Conservation (phyloP, 2,797 vertebrate genomes). For the Distichodus sexfasciatus region DNA sequence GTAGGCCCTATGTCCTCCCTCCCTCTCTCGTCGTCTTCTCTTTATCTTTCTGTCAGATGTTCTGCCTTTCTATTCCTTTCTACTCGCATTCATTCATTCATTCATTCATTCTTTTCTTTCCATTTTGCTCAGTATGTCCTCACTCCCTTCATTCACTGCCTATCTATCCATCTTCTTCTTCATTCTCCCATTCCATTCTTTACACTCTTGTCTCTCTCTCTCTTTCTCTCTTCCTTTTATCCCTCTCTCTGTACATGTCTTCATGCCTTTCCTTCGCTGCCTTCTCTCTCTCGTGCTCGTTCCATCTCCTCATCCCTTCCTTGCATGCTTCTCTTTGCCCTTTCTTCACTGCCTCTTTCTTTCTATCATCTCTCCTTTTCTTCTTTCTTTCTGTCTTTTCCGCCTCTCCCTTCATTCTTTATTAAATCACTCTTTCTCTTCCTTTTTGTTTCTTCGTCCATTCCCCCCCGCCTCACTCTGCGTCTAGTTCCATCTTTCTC, state of each 20-base stretch:
- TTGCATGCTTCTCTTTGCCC: conserved; percentile 20
- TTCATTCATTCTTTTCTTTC: not conserved
- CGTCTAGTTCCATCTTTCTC: too few species aligned
- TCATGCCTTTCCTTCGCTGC: not conserved
- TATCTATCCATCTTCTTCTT: not conserved
- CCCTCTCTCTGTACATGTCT: conserved; percentile 14
- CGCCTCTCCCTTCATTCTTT: not conserved
- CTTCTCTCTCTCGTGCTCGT: not conserved
- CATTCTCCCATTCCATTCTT: not conserved
- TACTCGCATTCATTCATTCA: conserved; percentile 32
- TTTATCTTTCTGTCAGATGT: too few species aligned
- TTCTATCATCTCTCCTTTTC: not conserved
- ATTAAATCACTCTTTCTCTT: too few species aligned
- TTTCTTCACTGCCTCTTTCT: conserved; percentile 62
- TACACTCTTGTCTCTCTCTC: conserved; percentile 46
- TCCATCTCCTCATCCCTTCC: not conserved
- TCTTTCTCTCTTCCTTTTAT: conserved; percentile 52
- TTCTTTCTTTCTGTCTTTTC: not conserved
- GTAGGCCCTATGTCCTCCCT: too few species aligned
- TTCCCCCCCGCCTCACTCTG: too few species aligned
- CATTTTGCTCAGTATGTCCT: too few species aligned
- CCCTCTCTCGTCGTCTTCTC: too few species aligned
- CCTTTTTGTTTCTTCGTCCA: too few species aligned
- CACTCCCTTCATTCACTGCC: too few species aligned
- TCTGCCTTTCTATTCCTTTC: too few species aligned